A percentile compares a stretch with the other conserved stretches of the same genome.
Evolutionary conservation across 2,113 vertebrate genomes (phyloP).

Genomic region (Mustela nigripes): DNA sequence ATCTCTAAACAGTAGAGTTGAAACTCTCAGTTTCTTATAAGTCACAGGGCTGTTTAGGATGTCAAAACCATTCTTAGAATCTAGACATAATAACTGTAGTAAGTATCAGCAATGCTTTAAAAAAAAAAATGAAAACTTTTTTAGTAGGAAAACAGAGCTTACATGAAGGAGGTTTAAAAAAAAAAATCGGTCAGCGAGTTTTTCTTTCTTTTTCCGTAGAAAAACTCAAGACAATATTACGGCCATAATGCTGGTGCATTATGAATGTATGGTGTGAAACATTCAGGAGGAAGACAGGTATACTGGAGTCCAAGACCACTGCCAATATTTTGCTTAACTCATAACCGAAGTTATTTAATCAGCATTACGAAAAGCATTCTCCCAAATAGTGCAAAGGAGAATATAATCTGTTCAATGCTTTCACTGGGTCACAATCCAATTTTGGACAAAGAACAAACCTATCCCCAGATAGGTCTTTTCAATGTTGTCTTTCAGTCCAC

Average conservation of each 20-base stretch:
- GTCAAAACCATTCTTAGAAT: conserved; percentile 61
- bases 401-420: neutral
- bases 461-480: neutral
- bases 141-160: conserved; percentile 62
- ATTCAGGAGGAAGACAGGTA: neutral
- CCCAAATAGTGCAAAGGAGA: neutral
- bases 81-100: conserved; percentile 59
- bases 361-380: conserved; percentile 45
- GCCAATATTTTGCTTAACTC: conserved; percentile 43
- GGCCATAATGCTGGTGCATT: conserved; percentile 23
- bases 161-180: conserved; percentile 57
- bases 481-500: neutral
- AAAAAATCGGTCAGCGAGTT: conserved; percentile 21
- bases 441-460: conserved; percentile 9
- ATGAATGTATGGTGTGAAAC: neutral
- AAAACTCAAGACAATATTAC: neutral
- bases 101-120: neutral
- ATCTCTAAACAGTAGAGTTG: neutral
- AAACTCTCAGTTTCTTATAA: conserved; percentile 37
- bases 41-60: neutral
- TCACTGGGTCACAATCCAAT: conserved; percentile 1
- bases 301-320: neutral
- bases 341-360: conserved; percentile 48
- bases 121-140: conserved; percentile 41
- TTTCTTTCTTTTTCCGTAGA: neutral